phyloP scores from a whole-genome alignment of 2,888 invertebrate species.

The Amiota communis region DNA sequence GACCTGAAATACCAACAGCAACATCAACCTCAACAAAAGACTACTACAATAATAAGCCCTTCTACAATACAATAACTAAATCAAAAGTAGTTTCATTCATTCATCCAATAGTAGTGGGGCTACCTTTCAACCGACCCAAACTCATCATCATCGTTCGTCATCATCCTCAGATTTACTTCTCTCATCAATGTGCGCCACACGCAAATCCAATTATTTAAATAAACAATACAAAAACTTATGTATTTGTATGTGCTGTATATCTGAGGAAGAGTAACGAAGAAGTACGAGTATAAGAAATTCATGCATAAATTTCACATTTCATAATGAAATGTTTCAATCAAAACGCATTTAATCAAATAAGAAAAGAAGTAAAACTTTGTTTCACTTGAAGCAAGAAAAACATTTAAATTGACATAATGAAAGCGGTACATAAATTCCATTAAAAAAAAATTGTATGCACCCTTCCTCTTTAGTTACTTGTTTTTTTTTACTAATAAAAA shows the following conservation, averaged over 20 bases:
- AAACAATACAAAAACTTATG: conserved; percentile 19
- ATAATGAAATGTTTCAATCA: conserved; percentile 66
- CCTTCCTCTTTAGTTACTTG: not conserved
- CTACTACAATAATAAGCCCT: not conserved
- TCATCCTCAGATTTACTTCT: conserved; percentile 8
- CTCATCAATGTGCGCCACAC: conserved; percentile 54
- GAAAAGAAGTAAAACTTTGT: not conserved
- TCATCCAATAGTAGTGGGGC: too few species aligned
- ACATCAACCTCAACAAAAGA: not conserved
- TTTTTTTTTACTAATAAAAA: conserved; percentile 59
- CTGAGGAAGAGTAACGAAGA: not conserved
- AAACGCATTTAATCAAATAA: conserved; percentile 40
- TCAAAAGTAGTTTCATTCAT: too few species aligned
- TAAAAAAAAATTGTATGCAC: not conserved
- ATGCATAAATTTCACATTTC: conserved; percentile 41
- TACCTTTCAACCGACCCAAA: too few species aligned
- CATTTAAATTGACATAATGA: conserved; percentile 20
- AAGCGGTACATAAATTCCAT: conserved; percentile 4
- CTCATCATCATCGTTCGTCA: not conserved
- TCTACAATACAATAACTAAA: too few species aligned
- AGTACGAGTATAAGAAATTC: conserved; percentile 14
- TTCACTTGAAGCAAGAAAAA: conserved; percentile 49
- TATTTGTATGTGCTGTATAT: too few species aligned
- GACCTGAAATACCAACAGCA: not conserved
- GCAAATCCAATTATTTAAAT: conserved; percentile 70